A percentile compares a stretch with the other conserved stretches of the same genome.
phyloP scores from a whole-genome alignment of 37 sponge, comb jelly and placozoan genomes.

The Ephydatia muelleri region DNA sequence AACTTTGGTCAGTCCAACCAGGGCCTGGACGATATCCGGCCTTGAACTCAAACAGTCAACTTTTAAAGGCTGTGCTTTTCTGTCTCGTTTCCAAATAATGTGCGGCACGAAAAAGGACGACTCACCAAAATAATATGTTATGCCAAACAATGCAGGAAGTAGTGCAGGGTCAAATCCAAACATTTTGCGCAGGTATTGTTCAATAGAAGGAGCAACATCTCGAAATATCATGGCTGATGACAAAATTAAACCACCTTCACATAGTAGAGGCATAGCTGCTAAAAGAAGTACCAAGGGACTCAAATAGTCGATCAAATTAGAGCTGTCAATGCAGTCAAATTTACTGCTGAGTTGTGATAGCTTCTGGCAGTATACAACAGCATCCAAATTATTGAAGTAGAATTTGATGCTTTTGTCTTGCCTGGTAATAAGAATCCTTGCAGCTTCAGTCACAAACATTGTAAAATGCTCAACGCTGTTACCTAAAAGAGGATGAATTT shows the following conservation, averaged over 20 bases:
- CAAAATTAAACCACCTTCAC: background rate
- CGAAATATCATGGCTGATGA: background rate
- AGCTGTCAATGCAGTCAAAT: constrained; percentile 17
- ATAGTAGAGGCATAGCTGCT: constrained; percentile 7
- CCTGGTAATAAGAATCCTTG: background rate
- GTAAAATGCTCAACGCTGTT: constrained; percentile 32
- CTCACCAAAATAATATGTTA: background rate
- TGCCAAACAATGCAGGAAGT: constrained; percentile 10
- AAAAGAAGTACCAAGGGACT: constrained; percentile 1
- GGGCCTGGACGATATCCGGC: background rate
- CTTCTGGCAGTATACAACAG: constrained; percentile 1
- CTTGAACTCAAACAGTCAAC: background rate
- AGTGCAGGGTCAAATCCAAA: constrained; percentile 10
- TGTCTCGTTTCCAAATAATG: background rate
- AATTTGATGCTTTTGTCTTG: background rate
- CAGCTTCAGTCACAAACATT: constrained; percentile 2
- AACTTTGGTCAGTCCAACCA: background rate
- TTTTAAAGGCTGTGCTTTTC: background rate
- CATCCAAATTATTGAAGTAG: constrained; percentile 9
- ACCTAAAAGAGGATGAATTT: constrained; percentile 11
- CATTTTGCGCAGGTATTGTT: background rate
- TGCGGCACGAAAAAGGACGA: background rate
- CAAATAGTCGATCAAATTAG: constrained; percentile 21
- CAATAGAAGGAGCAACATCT: background rate
- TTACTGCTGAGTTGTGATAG: background rate